A percentile compares a stretch with the other conserved stretches of the same genome.
Conservation (phyloP, 2,113 vertebrate species). For the Synodontis membranacea region DNA sequence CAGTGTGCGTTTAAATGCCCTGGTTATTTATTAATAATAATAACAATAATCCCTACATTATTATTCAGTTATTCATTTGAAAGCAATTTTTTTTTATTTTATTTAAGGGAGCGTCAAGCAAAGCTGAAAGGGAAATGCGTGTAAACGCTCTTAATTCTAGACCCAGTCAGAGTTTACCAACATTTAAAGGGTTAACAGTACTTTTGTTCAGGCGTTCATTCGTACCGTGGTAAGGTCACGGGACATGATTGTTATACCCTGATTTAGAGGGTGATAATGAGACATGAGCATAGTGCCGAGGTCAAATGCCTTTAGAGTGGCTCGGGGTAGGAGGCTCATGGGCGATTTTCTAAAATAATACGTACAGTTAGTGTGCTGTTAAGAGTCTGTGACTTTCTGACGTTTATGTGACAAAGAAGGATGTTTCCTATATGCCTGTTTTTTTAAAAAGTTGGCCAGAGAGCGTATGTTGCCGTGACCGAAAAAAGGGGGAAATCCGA, state of each 20-base stretch:
- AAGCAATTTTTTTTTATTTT: too few species aligned
- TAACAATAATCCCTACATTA: neutral
- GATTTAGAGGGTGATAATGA: slow-evolving; percentile 9
- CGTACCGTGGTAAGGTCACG: neutral
- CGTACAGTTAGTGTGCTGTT: too few species aligned
- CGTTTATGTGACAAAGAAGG: too few species aligned
- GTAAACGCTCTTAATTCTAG: neutral
- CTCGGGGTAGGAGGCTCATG: too few species aligned
- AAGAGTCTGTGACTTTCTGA: too few species aligned
- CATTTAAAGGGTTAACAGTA: neutral
- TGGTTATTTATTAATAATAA: neutral
- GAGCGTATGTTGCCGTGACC: too few species aligned
- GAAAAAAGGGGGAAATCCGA: too few species aligned
- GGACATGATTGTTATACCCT: neutral
- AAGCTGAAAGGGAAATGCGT: neutral
- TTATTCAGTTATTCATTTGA: neutral
- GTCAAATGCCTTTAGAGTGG: too few species aligned
- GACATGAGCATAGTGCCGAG: neutral
- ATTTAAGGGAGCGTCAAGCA: too few species aligned
- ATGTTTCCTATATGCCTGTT: too few species aligned
- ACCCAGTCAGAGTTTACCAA: neutral
- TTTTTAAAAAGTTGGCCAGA: too few species aligned
- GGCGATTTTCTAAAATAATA: too few species aligned
- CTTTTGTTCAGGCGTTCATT: neutral
- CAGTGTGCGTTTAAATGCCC: neutral